Percentiles rank a stretch among this genome's conserved stretches.
These are phyloP conservation scores for Cepaea hortensis DNA, from an alignment of 2,888 invertebrate genomes.

Conservation along the genomic window DNA sequence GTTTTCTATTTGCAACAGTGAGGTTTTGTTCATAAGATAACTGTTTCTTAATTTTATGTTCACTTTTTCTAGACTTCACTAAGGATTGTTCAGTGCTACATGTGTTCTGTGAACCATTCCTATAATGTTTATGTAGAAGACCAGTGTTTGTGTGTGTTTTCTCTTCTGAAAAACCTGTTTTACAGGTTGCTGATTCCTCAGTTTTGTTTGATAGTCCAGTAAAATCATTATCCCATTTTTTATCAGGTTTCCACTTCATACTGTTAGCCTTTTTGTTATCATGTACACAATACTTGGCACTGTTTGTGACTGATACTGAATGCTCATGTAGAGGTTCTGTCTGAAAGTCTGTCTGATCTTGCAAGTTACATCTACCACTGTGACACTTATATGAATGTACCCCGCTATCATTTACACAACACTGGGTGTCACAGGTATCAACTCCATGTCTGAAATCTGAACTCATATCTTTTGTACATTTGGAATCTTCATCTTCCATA, in stretches of 20 bases:
- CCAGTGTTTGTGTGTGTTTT: not conserved
- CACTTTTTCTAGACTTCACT: not conserved
- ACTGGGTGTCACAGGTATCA: not conserved
- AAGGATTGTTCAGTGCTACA: not conserved
- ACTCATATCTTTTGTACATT: not conserved
- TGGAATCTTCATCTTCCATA: not conserved
- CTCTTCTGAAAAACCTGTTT: not conserved
- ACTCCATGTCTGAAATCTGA: not conserved
- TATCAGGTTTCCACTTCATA: constrained; percentile 37
- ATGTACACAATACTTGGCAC: not conserved
- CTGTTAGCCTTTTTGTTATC: not conserved
- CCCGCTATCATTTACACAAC: not conserved
- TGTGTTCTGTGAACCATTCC: not conserved
- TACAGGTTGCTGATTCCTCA: not conserved
- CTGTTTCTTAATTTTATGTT: constrained; percentile 13
- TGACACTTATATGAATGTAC: too few species aligned
- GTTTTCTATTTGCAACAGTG: constrained; percentile 64
- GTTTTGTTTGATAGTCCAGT: constrained; percentile 31
- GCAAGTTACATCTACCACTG: not conserved
- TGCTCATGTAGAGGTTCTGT: not conserved
- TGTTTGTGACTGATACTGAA: not conserved
- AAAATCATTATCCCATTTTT: constrained; percentile 55
- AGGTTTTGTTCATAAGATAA: constrained; percentile 62
- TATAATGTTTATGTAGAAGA: not conserved
- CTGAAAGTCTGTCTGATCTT: not conserved